Percentiles rank a stretch among this genome's conserved stretches.
Conservation (phyloP, 2,113 vertebrate species). For the Boleophthalmus pectinirostris region DNA sequence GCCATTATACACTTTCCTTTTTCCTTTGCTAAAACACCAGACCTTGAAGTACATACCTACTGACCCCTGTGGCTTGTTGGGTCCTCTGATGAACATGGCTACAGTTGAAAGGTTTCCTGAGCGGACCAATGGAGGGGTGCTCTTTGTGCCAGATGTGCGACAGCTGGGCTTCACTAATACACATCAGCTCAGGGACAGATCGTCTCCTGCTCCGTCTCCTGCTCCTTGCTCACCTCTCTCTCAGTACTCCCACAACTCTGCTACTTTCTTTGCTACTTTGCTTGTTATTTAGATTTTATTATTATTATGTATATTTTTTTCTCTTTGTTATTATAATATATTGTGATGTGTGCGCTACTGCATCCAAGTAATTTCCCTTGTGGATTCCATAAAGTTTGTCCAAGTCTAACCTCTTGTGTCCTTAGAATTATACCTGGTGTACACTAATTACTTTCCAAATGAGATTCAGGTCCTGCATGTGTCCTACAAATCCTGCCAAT, state of each 20-base stretch:
- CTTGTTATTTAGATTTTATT: too few species aligned
- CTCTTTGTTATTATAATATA: too few species aligned
- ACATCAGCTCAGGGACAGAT: slow-evolving; percentile 48
- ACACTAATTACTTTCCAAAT: too few species aligned
- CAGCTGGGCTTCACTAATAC: slow-evolving; percentile 61
- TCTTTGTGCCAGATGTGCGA: slow-evolving; percentile 64
- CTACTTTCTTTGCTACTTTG: too few species aligned
- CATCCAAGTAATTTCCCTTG: too few species aligned
- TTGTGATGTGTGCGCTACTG: too few species aligned
- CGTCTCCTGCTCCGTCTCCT: slow-evolving; percentile 20
- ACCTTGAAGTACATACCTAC: background rate
- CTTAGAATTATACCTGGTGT: too few species aligned
- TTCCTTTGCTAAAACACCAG: background rate
- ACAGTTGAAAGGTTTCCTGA: slow-evolving; percentile 52
- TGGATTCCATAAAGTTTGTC: too few species aligned
- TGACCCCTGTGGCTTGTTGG: background rate
- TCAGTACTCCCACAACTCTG: background rate
- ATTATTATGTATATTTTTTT: too few species aligned
- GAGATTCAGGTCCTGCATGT: too few species aligned
- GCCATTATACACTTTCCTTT: background rate
- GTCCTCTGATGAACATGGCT: slow-evolving; percentile 16
- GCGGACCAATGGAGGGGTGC: slow-evolving; percentile 39
- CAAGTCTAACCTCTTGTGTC: too few species aligned
- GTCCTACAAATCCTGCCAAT: too few species aligned
- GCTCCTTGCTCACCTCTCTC: slow-evolving; percentile 15